A percentile compares a stretch with the other conserved stretches of the same genome.
phyloP scores from a whole-genome alignment of 2,113 vertebrate species.

The Machaerirhynchus nigripectus region DNA sequence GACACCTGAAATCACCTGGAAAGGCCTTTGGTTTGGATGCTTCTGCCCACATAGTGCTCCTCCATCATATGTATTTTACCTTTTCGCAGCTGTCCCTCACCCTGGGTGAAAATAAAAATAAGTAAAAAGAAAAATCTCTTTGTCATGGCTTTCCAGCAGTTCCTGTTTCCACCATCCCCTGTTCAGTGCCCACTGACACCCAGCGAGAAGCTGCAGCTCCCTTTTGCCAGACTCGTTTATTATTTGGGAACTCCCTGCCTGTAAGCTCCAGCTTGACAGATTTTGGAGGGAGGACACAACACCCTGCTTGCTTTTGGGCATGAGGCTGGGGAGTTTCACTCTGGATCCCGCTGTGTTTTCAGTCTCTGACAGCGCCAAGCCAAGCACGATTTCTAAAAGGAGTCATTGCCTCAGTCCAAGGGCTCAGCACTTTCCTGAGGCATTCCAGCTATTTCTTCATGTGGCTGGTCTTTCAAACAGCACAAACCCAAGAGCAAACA shows the following conservation, averaged over 20 bases:
- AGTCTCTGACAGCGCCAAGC: background rate
- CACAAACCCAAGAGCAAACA: background rate
- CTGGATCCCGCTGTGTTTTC: fast-evolving
- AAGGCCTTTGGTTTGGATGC: background rate
- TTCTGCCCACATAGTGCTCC: background rate
- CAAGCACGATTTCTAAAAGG: background rate
- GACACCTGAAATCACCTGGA: background rate
- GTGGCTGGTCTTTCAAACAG: background rate
- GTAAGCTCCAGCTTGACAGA: background rate
- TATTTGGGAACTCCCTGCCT: background rate
- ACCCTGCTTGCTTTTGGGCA: background rate
- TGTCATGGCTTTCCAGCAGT: background rate
- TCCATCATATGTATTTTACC: background rate
- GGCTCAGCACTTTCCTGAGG: background rate
- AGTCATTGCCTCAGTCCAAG: background rate
- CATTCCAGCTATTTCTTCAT: slow-evolving; percentile 40
- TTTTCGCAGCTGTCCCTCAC: background rate
- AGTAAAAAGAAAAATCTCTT: background rate
- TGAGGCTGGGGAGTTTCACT: fast-evolving
- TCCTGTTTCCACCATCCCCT: background rate
- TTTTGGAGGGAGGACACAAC: background rate
- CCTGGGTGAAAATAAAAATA: background rate
- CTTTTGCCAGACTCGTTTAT: background rate
- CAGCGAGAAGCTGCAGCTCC: background rate
- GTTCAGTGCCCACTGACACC: background rate